Percentiles rank a stretch among this genome's conserved stretches.
These are phyloP conservation scores for Axis porcinus DNA, from an alignment of 2,113 vertebrate species.

Conservation along the genomic window DNA sequence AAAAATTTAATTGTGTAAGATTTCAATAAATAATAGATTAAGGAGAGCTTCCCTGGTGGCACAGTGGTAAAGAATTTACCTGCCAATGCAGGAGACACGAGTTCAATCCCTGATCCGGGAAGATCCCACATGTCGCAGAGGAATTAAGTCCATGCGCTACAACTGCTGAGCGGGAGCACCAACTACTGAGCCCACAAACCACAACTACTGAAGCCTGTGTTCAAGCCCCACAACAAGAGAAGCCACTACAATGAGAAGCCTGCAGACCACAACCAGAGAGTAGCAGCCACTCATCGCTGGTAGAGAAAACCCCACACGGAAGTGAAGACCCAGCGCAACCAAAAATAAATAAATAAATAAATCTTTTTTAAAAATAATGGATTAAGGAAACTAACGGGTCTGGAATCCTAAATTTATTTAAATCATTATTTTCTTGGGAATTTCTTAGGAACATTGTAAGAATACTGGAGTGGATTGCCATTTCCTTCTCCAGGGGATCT, in stretches of 20 bases:
- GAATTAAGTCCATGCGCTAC: not conserved
- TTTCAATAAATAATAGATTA: slow-evolving; percentile 15
- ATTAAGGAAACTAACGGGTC: not conserved
- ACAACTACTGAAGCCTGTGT: not conserved
- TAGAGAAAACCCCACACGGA: not conserved
- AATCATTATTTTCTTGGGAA: not conserved
- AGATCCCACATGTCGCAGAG: not conserved
- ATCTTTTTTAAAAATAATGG: not conserved
- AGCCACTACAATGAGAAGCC: not conserved
- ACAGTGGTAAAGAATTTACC: not conserved
- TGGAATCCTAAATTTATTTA: not conserved
- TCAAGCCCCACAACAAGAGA: not conserved
- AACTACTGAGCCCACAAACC: not conserved
- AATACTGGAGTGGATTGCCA: too few species aligned
- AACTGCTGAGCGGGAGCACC: not conserved
- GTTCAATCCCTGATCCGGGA: not conserved
- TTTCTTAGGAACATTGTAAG: not conserved
- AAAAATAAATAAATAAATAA: not conserved
- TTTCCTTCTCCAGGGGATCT: too few species aligned
- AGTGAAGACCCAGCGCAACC: not conserved
- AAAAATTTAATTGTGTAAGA: not conserved
- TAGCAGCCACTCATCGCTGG: not conserved
- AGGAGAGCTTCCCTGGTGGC: not conserved
- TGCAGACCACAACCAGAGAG: not conserved
- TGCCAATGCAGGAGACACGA: not conserved